Evolutionary conservation across 1,140 invertebrate genomes (phyloP), one percentile per base, ranked within the genome.

Genomic region (Zaprionus nigranus): DNA sequence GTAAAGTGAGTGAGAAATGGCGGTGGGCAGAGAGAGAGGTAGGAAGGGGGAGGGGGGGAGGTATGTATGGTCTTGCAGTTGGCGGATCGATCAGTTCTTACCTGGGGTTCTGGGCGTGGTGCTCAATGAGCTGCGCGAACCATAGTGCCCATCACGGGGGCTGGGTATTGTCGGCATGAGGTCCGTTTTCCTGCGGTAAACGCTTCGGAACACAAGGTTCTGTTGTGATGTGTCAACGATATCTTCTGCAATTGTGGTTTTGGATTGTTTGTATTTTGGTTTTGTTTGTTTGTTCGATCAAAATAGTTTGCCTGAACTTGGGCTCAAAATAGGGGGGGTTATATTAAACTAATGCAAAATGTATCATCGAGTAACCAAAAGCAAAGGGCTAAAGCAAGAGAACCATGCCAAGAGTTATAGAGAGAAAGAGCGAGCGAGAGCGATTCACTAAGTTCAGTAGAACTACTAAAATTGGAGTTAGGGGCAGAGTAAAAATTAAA

Each of bases 151-250:
- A 93, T 86, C 96, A 95, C 95, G 94, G 57, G 95, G 95, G 78
- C 96, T 96, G 64, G 97, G 97, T 93, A 97, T 95, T 77, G 97
- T 98, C 70, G 97, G 97, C 94, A 97, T 97, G 92, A 98, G 94
- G 93, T 98, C 97, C 66, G 97, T 98, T 92, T 97, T 96, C 76
- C 97, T 95, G 75, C 97, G 95, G 76, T 96, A 96, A 93, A 96
- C 96, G 67, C 96, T 92, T 90, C 91, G 92, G 91, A 92, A 93
- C 93, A 93, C 92, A 91, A 93, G 92, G 93, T 75, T 75, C 60
- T 94, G 90, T 94, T 94, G 90, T 94, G 93, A 93, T 94, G 81
- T 94, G 93, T 93, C 92, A 81, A 91, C 90, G 78, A 60, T 87
- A 85, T 93, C 92, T 81, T 93, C 93, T 93, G 87, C 67, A 92